Conservation (phyloP, 2,888 invertebrate species). For the Cheilosia scutellata region DNA sequence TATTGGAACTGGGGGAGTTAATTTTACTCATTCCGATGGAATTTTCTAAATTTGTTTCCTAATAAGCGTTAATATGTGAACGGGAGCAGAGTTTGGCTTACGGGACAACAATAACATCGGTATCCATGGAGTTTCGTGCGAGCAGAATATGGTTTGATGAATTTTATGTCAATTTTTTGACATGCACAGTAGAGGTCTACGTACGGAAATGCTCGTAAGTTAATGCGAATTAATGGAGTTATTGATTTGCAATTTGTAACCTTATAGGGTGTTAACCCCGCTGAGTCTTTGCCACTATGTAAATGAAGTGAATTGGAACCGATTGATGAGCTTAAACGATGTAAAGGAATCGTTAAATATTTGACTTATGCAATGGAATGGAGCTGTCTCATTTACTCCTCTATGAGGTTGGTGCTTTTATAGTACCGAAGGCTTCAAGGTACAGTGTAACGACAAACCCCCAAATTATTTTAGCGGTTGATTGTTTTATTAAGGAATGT, state of each 20-base stretch:
- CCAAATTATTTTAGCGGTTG: too few relatives aligned
- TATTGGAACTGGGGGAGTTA: conserved; percentile 77
- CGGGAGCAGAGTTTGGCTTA: background rate
- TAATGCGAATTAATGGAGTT: conserved; percentile 32
- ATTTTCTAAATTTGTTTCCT: background rate
- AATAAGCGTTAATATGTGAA: conserved; percentile 1
- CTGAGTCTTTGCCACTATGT: too few relatives aligned
- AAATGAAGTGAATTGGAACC: too few relatives aligned
- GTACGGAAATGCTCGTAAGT: background rate
- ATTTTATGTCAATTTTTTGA: background rate
- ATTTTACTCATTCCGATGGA: conserved; percentile 66
- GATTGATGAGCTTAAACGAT: too few relatives aligned
- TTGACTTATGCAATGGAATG: too few relatives aligned
- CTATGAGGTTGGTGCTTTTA: too few relatives aligned
- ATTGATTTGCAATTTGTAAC: conserved; percentile 36
- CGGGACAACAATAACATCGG: conserved; percentile 40
- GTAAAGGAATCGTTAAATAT: too few relatives aligned
- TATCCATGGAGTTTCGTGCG: conserved; percentile 57
- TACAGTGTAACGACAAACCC: too few relatives aligned
- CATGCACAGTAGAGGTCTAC: background rate
- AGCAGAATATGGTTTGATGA: background rate
- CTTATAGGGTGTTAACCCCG: too few relatives aligned
- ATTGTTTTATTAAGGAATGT: too few relatives aligned
- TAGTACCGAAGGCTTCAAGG: too few relatives aligned
- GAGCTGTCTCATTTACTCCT: too few relatives aligned